Percentiles rank a stretch among this genome's conserved stretches.
These are phyloP conservation scores for Stegodyphus mimosarum DNA, from an alignment of 1,140 invertebrate genomes.

Conservation along the genomic window DNA sequence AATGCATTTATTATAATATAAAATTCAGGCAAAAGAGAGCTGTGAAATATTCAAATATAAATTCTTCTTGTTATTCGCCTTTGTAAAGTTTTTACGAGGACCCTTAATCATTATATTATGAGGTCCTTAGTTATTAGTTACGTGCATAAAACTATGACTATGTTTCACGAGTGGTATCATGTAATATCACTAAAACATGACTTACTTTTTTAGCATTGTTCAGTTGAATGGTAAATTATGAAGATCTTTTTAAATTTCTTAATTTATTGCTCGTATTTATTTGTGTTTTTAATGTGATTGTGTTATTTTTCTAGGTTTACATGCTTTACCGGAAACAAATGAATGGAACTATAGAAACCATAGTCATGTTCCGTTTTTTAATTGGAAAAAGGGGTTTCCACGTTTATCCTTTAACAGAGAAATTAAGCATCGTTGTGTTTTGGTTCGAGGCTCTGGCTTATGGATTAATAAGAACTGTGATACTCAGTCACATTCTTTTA, in stretches of 20 bases:
- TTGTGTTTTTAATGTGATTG: background rate
- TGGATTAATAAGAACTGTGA: conserved; percentile 59
- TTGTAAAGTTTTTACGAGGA: no score
- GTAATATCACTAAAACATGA: background rate
- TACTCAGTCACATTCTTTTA: conserved; percentile 28
- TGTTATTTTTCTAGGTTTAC: conserved; percentile 33
- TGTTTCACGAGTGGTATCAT: background rate
- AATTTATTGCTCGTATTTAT: background rate
- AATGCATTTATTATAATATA: no score
- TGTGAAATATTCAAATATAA: no score
- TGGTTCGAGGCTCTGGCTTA: conserved; percentile 42
- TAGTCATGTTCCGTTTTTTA: conserved; percentile 10
- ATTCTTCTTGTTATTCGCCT: no score
- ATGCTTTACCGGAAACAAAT: background rate
- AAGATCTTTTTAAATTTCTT: background rate
- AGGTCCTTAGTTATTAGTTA: no score
- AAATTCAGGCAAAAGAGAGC: no score
- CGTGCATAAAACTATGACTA: background rate
- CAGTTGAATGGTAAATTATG: background rate
- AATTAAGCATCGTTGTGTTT: conserved; percentile 38
- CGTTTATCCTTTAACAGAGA: conserved; percentile 8
- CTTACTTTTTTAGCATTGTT: background rate
- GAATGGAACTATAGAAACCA: conserved; percentile 14
- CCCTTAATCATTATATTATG: no score
- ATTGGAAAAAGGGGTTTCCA: conserved; percentile 57